A percentile compares a stretch with the other conserved stretches of the same genome.
Conservation (phyloP, 2,888 invertebrate species). For the Eupithecia subfuscata region DNA sequence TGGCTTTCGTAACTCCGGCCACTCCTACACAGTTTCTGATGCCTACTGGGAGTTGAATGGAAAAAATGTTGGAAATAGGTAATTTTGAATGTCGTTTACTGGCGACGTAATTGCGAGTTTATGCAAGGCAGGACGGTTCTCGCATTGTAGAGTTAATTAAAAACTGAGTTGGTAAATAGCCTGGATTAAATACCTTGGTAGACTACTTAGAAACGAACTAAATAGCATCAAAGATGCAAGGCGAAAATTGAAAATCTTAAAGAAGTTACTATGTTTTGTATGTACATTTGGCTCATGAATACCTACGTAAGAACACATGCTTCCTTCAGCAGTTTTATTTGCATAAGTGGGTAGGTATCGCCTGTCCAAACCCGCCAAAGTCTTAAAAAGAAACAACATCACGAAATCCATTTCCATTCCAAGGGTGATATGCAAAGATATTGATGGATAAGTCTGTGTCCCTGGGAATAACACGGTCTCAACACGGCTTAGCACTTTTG, state of each 20-base stretch:
- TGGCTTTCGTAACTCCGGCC: conserved; percentile 61
- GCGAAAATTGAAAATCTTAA: neutral
- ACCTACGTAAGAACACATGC: neutral
- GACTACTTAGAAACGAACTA: neutral
- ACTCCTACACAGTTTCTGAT: conserved; percentile 79
- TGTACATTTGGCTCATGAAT: neutral
- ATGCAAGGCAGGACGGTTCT: conserved; percentile 56
- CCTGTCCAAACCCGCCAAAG: conserved; percentile 8
- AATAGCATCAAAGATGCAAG: neutral
- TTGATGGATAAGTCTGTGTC: conserved; percentile 81
- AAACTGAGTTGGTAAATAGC: conserved; percentile 34
- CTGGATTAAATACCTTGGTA: neutral
- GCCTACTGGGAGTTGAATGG: conserved; percentile 81
- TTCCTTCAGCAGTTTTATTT: neutral
- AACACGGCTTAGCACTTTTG: conserved; percentile 83
- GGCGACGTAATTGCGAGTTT: conserved; percentile 78
- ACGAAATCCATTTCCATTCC: conserved; percentile 26
- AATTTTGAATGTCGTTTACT: conserved; percentile 77
- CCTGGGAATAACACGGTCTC: conserved; percentile 77
- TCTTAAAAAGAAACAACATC: conserved; percentile 17
- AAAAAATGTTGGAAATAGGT: conserved; percentile 79
- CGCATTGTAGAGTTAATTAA: conserved; percentile 42
- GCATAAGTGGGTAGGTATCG: neutral
- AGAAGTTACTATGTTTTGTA: neutral
- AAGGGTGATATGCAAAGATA: conserved; percentile 77